Base-by-base conservation (phyloP, 2,888 invertebrate species). In the Caenorhabditis zanzibari region DNA sequence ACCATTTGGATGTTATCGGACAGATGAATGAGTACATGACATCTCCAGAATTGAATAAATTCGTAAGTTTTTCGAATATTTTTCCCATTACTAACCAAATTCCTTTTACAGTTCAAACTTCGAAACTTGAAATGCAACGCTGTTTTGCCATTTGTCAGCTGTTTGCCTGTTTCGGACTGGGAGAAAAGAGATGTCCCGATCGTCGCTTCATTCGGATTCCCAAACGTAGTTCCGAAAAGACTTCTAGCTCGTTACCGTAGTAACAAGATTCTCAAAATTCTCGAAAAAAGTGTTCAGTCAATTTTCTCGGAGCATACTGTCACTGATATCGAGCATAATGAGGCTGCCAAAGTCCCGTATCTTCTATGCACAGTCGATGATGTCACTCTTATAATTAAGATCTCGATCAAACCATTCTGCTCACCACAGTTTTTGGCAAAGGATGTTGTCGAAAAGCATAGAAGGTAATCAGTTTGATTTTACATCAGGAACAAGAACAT, bases 321-420 rank as follows among this genome's bases (percentile, higher is more conserved):
- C 12, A 58, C 54, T 12, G 79, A 72, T 0, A 24, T 71, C 2
- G 79, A 64, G 7, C 61, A 72, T n/a, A 72, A 72, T 28, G 24
- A 56, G 16, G 19, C 1, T 12, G 52, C 61, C 0, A 72, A 58
- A 16, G 79, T 79, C 14, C 79, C 79, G 16, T 72, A 26, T 32
- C 44, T 79, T 19, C 26, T 72, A n/a, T 79, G 61, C 24, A 38
- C 32, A 7, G 49, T 79, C 7, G 64, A 72, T 47, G 58, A 49
- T 22, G 71, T 72, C 47, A 72, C 35, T 26, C 64, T 79, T 1
- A 72, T 64, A 10, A 64, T 79, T 58, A 52, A 35, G 44, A 72
- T 79, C 35, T 79, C 79, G 3, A 35, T 79, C 4, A 79, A 79
- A 35, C 79, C 79, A n/a, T 79, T 79, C 64, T 32, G 35, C 38